Base-by-base conservation (phyloP, 2,113 vertebrate species). In the Eretmochelys imbricata region DNA sequence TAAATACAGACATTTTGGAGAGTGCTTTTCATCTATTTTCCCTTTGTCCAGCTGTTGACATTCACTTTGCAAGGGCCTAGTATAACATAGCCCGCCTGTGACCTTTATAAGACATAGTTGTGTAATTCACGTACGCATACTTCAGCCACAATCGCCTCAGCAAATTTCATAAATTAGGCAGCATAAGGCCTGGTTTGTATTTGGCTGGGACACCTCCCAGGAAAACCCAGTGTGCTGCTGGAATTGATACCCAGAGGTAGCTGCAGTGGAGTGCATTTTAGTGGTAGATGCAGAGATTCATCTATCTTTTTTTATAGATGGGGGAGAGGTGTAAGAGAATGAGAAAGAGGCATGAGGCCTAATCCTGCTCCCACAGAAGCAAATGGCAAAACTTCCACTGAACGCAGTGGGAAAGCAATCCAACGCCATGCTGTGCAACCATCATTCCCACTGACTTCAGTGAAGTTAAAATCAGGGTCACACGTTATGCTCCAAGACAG, bases 71-170 rank as follows among this genome's bases (percentile, higher is more conserved):
- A 62, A 82, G 46, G 84, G 54, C 1, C 1, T 87, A 85, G 83
- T 3, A 1, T 82, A 80, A 93, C 42, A 75, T 78, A 87, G n/a
- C 84, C 81, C 19, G 7, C 5, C 78, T 42, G 35, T 90, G 93
- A 96, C 96, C 93, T 97, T 96, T 89, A 89, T 84, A 83, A 85
- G 38, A 91, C 19, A 53, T 4, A 54, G 16, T 13, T 14, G 55
- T 46, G 25, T 2, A 0, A 62, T 85, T 93, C 69, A 7, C 6
- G 62, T 79, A 87, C 80, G 25, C 46, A 7, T 24, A 48, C 13
- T 79, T 10, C 46, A 53, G 29, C 49, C 29, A 84, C 53, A 72
- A 87, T 83, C 62, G 14, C 79, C 54, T 65, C 72, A 51, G 49
- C 6, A 27, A 19, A 31, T 14, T 0, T 8, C 1, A 2, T 25